Conservation (phyloP, 1,140 invertebrate species). For the Zaprionus kolodkinae region DNA sequence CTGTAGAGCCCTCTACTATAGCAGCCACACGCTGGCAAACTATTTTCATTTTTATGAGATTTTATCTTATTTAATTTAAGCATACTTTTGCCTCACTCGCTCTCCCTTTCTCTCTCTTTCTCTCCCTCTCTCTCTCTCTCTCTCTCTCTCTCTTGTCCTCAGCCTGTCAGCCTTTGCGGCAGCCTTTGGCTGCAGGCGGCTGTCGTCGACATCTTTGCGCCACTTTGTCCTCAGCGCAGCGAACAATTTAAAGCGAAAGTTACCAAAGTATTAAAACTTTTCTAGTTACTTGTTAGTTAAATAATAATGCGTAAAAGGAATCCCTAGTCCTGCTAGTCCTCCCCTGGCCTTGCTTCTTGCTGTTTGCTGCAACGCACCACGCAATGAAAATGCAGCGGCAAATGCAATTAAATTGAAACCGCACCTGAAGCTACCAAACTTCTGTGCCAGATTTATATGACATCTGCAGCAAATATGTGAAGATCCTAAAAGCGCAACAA, state of each 20-base stretch:
- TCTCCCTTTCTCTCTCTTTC: conserved; percentile 1
- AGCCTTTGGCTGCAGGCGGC: conserved; percentile 31
- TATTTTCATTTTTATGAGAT: conserved; percentile 79
- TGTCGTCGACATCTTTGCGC: conserved; percentile 52
- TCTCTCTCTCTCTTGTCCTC: conserved; percentile 13
- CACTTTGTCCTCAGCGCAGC: conserved; percentile 54
- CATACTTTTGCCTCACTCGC: conserved; percentile 59
- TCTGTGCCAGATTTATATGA: conserved; percentile 16
- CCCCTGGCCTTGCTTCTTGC: not conserved
- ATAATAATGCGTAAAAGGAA: conserved; percentile 79
- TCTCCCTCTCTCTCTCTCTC: not conserved
- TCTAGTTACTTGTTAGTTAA: conserved; percentile 81
- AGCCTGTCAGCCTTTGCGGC: conserved; percentile 50
- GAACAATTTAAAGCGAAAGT: conserved; percentile 79
- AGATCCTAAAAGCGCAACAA: not conserved
- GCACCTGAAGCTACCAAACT: conserved; percentile 43
- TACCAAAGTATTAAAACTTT: conserved; percentile 75
- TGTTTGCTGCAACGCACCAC: conserved; percentile 8
- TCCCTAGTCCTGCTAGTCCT: conserved; percentile 26
- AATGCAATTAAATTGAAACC: conserved; percentile 72
- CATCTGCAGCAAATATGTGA: conserved; percentile 25
- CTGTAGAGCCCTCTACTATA: not conserved
- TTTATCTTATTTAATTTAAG: conserved; percentile 81
- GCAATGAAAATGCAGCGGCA: conserved; percentile 40
- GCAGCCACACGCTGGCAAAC: conserved; percentile 56